Evolutionary conservation across 2,888 invertebrate genomes (phyloP), one percentile per base, ranked within the genome.

Genomic region (Platynereis dumerilii): DNA sequence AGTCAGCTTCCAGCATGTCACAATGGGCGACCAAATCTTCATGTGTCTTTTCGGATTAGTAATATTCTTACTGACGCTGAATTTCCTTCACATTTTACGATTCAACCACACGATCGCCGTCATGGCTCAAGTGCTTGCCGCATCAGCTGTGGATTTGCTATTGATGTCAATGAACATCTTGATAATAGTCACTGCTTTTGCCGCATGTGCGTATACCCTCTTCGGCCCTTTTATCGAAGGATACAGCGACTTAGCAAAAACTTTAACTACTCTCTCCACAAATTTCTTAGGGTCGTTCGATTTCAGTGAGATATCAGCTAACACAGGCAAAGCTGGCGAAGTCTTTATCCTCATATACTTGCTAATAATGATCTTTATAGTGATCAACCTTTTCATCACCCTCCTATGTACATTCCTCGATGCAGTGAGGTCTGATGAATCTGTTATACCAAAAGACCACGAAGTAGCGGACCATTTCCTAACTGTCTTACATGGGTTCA

Each of bases 391-490:
- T 5, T 48, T 48, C 48, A 48, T 48, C 22, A 48, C 48, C 7
- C 48, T 48, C 7, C 22, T 48, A 12, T 48, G 48, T 22, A 22
- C n/a, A 22, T 20, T 48, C 7, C n/a, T 48, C 7, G 48, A 48
- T 48, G 48, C 48, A 20, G n/a, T 48, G 7, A 48, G 22, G 17
- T 5, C 3, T n/a, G 48, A 48, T n/a, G 48, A 48, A 48, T 22
- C 22, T 5, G 48, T 22, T n/a, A n/a, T 48, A 5, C 48, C 48
- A 48, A 48, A 48, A 48, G 48, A 48, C 48, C 48, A 48, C 22
- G 48, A 48, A 48, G 48, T 48, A 5, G 48, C 22, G 7, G 48
- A 48, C 22, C 48, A 48, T 22, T 48, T 48, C 17, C 48, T 48
- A 5, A 5, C 5, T 12, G 12, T 34, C 12, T 34, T 34, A 34